phyloP scores from a whole-genome alignment of 2,113 vertebrate genomes.

The Solea solea region DNA sequence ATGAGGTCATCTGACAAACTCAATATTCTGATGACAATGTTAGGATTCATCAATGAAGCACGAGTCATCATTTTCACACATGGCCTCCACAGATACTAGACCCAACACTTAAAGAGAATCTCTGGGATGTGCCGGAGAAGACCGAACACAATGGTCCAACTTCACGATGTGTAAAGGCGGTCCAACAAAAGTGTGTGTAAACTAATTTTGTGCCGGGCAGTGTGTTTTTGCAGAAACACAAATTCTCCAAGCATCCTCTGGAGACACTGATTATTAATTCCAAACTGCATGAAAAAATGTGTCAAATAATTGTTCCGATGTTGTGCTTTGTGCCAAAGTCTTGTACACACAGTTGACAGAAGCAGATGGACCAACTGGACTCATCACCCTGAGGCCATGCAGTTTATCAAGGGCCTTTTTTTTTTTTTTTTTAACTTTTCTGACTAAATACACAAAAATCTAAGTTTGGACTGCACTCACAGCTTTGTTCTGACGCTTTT shows the following conservation, averaged over 20 bases:
- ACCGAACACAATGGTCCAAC: too few species aligned
- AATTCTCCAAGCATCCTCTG: neutral
- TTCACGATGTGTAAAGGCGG: too few species aligned
- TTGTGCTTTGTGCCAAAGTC: neutral
- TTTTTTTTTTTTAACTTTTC: neutral
- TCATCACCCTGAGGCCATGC: neutral
- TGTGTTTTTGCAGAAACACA: too few species aligned
- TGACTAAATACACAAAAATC: neutral
- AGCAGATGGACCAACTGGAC: neutral
- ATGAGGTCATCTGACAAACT: too few species aligned
- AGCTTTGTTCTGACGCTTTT: conserved; percentile 4
- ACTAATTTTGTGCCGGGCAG: too few species aligned
- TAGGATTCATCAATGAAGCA: too few species aligned
- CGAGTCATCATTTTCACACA: too few species aligned
- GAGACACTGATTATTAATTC: neutral
- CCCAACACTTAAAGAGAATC: too few species aligned
- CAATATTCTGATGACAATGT: too few species aligned
- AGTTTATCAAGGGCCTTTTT: neutral
- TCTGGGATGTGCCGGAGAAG: too few species aligned
- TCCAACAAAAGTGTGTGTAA: too few species aligned
- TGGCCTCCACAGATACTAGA: too few species aligned
- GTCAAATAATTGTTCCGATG: neutral
- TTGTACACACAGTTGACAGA: conserved; percentile 3
- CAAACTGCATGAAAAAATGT: neutral
- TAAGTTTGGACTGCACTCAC: neutral